Percentiles rank a stretch among this genome's conserved stretches.
Evolutionary conservation across 2,797 vertebrate genomes (phyloP).

Genomic region (Siniperca scherzeri): DNA sequence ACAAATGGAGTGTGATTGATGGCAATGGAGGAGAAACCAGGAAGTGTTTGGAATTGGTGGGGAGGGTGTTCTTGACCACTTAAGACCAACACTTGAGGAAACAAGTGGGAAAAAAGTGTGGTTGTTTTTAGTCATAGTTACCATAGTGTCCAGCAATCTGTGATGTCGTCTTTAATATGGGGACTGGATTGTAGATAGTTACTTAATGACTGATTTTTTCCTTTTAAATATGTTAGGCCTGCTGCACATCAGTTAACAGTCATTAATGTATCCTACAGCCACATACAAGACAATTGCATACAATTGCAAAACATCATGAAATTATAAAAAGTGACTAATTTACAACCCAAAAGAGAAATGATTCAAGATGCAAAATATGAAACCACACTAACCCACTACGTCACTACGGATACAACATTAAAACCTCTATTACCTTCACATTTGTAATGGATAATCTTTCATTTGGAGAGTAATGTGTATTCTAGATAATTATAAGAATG

Average conservation of each 20-base stretch:
- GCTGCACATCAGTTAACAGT: background rate
- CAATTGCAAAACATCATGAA: background rate
- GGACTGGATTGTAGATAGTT: background rate
- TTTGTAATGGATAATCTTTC: background rate
- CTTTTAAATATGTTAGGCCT: background rate
- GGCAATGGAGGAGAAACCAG: background rate
- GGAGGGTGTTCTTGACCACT: background rate
- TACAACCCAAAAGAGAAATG: background rate
- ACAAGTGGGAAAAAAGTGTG: background rate
- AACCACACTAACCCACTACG: background rate
- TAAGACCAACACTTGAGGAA: slow-evolving; percentile 15
- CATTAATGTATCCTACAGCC: background rate
- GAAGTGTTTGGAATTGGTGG: slow-evolving; percentile 23
- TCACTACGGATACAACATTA: background rate
- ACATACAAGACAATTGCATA: background rate
- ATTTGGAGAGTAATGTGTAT: background rate
- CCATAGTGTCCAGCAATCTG: slow-evolving; percentile 5
- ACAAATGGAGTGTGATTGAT: slow-evolving; percentile 35
- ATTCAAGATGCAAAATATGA: slow-evolving; percentile 8
- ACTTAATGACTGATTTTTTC: background rate
- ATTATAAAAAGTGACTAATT: background rate
- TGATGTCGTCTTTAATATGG: background rate
- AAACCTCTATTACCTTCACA: background rate
- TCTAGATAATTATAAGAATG: background rate
- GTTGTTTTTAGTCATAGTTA: slow-evolving; percentile 45